Evolutionary conservation across 2,888 invertebrate genomes (phyloP).

Genomic region (Tinea trinotella): DNA sequence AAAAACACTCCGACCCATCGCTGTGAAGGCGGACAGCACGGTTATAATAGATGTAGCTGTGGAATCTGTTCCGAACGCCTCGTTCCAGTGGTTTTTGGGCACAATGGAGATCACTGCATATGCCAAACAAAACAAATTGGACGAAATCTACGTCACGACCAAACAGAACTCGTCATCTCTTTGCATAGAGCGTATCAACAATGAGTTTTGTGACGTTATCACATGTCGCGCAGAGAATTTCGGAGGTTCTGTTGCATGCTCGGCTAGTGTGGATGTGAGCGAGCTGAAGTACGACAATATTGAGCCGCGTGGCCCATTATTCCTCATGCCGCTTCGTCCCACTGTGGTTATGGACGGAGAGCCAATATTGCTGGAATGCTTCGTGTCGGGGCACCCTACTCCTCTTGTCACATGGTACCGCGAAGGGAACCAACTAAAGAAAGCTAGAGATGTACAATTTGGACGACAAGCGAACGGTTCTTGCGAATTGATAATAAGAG

Average conservation of each 20-base stretch:
- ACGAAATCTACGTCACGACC: constrained; percentile 78
- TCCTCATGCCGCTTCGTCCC: constrained; percentile 80
- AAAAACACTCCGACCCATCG: constrained; percentile 78
- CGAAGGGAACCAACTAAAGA: constrained; percentile 77
- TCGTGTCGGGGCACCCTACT: constrained; percentile 82
- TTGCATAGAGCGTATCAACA: constrained; percentile 79
- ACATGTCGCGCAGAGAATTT: constrained; percentile 93
- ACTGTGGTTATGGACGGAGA: constrained; percentile 92
- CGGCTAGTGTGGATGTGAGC: constrained; percentile 78
- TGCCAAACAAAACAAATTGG: constrained; percentile 72
- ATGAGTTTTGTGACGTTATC: constrained; percentile 81
- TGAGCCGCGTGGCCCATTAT: constrained; percentile 75
- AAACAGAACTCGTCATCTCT: constrained; percentile 85
- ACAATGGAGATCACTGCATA: constrained; percentile 76
- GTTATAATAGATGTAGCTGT: constrained; percentile 85
- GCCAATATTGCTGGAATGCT: constrained; percentile 80
- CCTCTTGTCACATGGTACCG: constrained; percentile 88
- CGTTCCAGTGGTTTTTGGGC: constrained; percentile 90
- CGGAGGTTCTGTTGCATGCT: constrained; percentile 89
- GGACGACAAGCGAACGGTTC: constrained; percentile 83
- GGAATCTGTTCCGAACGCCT: constrained; percentile 82
- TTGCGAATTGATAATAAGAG: constrained; percentile 85
- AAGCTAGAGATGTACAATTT: constrained; percentile 83
- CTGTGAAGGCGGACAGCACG: constrained; percentile 80
- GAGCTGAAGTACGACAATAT: constrained; percentile 59